These are phyloP conservation scores for Thera obeliscata DNA, from an alignment of 2,888 invertebrate species.

Conservation along the genomic window DNA sequence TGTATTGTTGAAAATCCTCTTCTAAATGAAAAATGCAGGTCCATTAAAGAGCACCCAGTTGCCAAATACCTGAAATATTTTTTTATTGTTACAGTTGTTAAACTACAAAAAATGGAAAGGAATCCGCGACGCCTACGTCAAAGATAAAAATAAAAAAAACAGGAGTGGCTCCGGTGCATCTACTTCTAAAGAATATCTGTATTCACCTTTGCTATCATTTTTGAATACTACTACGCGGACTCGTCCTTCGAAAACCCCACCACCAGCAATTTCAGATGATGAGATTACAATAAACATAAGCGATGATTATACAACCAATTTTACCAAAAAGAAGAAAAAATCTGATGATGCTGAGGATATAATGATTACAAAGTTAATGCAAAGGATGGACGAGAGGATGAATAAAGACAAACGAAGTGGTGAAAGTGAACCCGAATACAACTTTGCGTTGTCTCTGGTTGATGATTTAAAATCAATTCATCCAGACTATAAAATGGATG, in stretches of 20 bases:
- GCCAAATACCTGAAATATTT: slow-evolving; percentile 6
- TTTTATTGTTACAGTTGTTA: slow-evolving; percentile 1
- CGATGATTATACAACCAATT: slow-evolving; percentile 8
- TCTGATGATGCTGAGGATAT: slow-evolving; percentile 40
- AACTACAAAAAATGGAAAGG: slow-evolving; percentile 1
- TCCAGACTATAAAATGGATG: slow-evolving; percentile 36
- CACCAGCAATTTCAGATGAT: slow-evolving; percentile 38
- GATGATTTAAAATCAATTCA: slow-evolving; percentile 36
- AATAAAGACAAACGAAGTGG: slow-evolving; percentile 13
- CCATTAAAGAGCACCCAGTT: slow-evolving; percentile 2
- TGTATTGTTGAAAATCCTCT: slow-evolving; percentile 1
- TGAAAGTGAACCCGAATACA: slow-evolving; percentile 28
- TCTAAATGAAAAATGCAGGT: neutral
- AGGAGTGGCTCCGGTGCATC: slow-evolving; percentile 30
- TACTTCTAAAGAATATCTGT: slow-evolving; percentile 39
- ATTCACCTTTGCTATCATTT: slow-evolving; percentile 41
- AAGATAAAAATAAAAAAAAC: slow-evolving; percentile 35
- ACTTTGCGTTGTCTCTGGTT: slow-evolving; percentile 40
- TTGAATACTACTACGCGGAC: slow-evolving; percentile 39
- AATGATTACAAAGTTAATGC: slow-evolving; percentile 32
- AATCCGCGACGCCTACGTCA: slow-evolving; percentile 1
- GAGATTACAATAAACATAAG: slow-evolving; percentile 37
- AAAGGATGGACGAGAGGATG: slow-evolving; percentile 36
- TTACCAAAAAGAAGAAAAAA: slow-evolving; percentile 34
- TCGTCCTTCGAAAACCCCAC: slow-evolving; percentile 39